Base-by-base conservation (phyloP, 2,888 invertebrate species). In the Drosophila meridionalis region DNA sequence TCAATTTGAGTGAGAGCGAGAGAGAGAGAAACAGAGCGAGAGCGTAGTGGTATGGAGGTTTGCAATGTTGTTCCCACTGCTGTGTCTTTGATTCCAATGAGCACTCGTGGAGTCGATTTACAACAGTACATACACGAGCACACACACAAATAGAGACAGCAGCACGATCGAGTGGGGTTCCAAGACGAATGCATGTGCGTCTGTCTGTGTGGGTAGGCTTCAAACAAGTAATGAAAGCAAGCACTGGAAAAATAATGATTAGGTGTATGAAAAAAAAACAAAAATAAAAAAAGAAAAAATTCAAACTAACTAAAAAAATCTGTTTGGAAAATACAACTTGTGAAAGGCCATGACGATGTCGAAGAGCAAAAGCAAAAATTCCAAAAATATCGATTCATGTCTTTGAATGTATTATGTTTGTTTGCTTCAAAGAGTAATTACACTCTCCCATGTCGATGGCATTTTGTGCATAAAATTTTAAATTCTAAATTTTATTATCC, bases 181-280 rank as follows among this genome's bases (percentile, higher is more conserved):
- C 73, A 69, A 62, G 53, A n/a, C 57, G 55, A 28, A 38, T 36
- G n/a, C 28, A 47, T 69, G 48, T 67, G 56, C 47, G 28, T 4
- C 30, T 50, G 47, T 40, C 11, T 61, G 65, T 70, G 38, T 69
- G 58, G 58, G 70, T 66, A 56, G 14, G 69, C 61, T 59, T 48
- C 55, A 80, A 80, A 75, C 83, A 73, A 78, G 88, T 86, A 85
- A 88, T 78, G 82, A 87, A 90, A 88, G 90, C 88, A 78, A 82
- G 76, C 73, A 77, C 78, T 88, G 83, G 78, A 90, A 85, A 85
- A 83, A 75, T 78, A 89, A 87, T 89, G 86, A 84, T 86, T 84
- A 79, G 76, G 80, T 75, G 68, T 71, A 68, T 69, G 69, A 77
- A 81, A 34, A 52, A 30, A 28, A 30, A 28, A 14, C 0, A 14